Evolutionary conservation across 2,113 vertebrate species (phyloP).

Genomic region (Sprattus sprattus): DNA sequence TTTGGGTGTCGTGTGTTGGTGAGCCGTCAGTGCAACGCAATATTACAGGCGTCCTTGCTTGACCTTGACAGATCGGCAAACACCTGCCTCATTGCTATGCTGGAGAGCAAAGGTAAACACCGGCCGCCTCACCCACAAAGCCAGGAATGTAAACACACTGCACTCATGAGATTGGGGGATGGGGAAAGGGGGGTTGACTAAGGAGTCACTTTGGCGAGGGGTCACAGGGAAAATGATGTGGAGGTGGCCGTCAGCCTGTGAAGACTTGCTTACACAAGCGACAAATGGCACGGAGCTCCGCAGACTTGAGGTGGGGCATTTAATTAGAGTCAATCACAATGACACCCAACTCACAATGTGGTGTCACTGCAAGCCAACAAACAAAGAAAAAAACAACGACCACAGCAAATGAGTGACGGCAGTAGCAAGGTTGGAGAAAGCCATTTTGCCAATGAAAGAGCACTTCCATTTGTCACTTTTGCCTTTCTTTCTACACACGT

Average conservation of each 20-base stretch:
- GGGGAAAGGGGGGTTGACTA: not conserved
- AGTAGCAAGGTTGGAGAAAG: not conserved
- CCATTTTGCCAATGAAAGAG: slow-evolving; percentile 40
- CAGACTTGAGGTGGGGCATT: slow-evolving; percentile 51
- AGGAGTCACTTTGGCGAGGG: slow-evolving; percentile 5
- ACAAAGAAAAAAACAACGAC: not conserved
- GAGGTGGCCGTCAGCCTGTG: slow-evolving; percentile 47
- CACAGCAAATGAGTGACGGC: slow-evolving; percentile 14
- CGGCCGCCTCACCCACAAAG: slow-evolving; percentile 21
- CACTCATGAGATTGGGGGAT: not conserved
- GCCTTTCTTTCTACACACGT: not conserved
- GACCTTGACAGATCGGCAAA: slow-evolving; percentile 4
- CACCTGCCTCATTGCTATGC: slow-evolving; percentile 32
- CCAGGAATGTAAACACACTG: slow-evolving; percentile 9
- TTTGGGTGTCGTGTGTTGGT: not conserved
- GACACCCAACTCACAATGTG: slow-evolving; percentile 59
- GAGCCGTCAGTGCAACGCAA: not conserved
- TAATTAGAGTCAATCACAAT: slow-evolving; percentile 64
- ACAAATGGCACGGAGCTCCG: slow-evolving; percentile 30
- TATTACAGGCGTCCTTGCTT: not conserved
- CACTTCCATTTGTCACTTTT: slow-evolving; percentile 45
- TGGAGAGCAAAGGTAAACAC: slow-evolving; percentile 23
- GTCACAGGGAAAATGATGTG: not conserved
- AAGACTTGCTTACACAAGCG: slow-evolving; percentile 48
- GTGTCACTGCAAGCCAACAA: slow-evolving; percentile 26